Conservation (phyloP, 2,113 vertebrate species). For the Circaetus cinerascens region DNA sequence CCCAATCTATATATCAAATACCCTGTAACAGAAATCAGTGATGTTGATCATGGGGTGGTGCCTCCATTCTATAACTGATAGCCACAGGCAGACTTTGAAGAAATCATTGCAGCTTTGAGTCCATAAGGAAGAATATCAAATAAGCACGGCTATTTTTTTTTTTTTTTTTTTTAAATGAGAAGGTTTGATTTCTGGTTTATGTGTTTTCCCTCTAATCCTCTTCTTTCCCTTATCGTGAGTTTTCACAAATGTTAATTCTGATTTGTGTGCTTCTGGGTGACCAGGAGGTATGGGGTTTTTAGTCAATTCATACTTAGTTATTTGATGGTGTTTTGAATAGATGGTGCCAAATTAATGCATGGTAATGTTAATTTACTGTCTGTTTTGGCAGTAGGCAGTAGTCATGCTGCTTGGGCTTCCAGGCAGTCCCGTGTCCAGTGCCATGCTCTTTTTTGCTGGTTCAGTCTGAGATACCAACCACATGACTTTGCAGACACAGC, state of each 20-base stretch:
- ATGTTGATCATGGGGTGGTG: not conserved
- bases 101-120: not conserved
- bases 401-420: not conserved
- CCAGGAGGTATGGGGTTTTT: rapidly evolving
- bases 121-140: not conserved
- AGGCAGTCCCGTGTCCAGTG: not conserved
- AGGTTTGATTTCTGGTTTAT: not conserved
- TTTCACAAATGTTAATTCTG: not conserved
- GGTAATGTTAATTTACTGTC: not conserved
- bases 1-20: not conserved
- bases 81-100: not conserved
- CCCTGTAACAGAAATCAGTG: not conserved
- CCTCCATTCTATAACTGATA: not conserved
- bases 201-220: not conserved
- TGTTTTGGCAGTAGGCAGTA: not conserved
- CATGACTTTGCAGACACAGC: not conserved
- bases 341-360: not conserved
- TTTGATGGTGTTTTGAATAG: not conserved
- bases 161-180: not conserved
- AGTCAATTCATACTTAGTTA: not conserved
- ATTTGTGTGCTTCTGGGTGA: not conserved
- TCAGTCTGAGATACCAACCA: not conserved
- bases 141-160: not conserved
- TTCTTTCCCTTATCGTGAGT: not conserved
- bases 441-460: not conserved